Conservation (phyloP, 2,888 invertebrate species). For the Aphrophora alni region DNA sequence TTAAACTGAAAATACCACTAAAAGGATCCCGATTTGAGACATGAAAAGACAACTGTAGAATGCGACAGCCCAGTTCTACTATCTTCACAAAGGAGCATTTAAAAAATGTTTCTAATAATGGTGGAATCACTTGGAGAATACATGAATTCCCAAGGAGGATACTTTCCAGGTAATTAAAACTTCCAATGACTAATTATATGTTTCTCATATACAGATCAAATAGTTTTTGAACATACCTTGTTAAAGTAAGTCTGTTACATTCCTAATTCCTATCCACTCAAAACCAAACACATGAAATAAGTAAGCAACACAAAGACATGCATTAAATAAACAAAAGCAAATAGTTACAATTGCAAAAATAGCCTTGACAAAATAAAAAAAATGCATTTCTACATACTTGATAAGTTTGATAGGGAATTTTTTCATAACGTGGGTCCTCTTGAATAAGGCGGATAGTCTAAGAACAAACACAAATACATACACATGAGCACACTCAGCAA, state of each 20-base stretch:
- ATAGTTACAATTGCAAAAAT: not conserved
- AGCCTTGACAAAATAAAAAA: not conserved
- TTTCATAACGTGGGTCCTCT: conserved; percentile 57
- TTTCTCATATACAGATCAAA: too few relatives aligned
- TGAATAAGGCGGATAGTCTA: conserved; percentile 57
- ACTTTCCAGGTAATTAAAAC: too few relatives aligned
- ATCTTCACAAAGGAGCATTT: too few relatives aligned
- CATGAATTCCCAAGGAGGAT: too few relatives aligned
- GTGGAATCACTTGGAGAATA: too few relatives aligned
- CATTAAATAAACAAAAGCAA: not conserved
- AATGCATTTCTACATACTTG: conserved; percentile 53
- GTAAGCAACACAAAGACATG: not conserved
- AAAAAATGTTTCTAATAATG: too few relatives aligned
- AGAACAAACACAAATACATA: conserved; percentile 46
- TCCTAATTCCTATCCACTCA: not conserved
- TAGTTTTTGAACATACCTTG: too few relatives aligned
- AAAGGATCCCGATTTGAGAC: too few relatives aligned
- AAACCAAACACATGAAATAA: not conserved
- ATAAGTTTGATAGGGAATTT: conserved; percentile 57
- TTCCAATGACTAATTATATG: too few relatives aligned
- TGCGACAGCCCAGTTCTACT: too few relatives aligned
- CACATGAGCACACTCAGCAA: conserved; percentile 21
- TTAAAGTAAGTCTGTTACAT: not conserved
- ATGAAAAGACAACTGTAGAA: too few relatives aligned
- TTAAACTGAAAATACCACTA: too few relatives aligned